These are phyloP conservation scores for Clarias gariepinus DNA, from an alignment of 2,113 vertebrate species.

Conservation along the genomic window DNA sequence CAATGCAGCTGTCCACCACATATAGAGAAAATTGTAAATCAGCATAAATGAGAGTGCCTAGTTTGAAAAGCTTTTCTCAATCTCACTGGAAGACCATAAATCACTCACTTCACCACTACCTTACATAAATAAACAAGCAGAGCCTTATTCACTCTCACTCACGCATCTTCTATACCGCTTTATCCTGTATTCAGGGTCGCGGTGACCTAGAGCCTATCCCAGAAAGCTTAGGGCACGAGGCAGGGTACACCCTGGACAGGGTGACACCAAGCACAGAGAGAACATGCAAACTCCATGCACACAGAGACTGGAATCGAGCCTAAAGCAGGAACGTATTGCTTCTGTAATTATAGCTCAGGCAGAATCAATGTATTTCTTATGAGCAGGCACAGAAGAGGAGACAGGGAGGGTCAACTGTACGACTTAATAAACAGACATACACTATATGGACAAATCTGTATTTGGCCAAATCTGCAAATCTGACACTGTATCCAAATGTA, in stretches of 20 bases:
- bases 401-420: background rate
- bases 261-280: no score
- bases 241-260: no score
- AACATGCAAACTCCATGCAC: no score
- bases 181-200: no score
- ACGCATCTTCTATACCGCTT: no score
- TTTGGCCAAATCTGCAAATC: no score
- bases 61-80: constrained; percentile 33
- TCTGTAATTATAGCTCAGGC: background rate
- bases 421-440: background rate
- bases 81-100: constrained; percentile 26
- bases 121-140: constrained; percentile 26
- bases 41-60: constrained; percentile 36
- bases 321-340: background rate
- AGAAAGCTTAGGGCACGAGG: no score
- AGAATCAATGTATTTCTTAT: background rate
- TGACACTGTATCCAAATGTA: no score
- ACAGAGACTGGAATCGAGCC: no score
- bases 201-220: no score
- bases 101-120: constrained; percentile 48
- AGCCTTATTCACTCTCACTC: background rate
- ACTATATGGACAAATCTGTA: no score
- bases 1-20: constrained; percentile 18
- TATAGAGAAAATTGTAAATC: constrained; percentile 44
- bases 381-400: background rate